These are phyloP conservation scores for Agriotes lineatus DNA, from an alignment of 2,888 invertebrate species.

Conservation along the genomic window DNA sequence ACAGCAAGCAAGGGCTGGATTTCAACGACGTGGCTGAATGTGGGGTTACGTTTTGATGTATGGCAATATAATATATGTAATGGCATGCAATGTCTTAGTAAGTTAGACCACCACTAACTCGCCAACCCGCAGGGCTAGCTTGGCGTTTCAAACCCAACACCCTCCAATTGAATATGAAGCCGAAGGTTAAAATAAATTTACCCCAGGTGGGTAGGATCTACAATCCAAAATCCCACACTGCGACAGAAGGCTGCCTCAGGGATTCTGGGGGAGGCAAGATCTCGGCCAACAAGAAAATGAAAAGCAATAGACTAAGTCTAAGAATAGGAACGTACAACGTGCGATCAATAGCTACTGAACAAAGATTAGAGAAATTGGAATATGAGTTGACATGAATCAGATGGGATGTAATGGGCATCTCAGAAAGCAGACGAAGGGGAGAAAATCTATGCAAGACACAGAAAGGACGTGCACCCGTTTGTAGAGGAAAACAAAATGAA, in stretches of 20 bases:
- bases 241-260: neutral
- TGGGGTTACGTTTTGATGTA: conserved; percentile 9
- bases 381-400: neutral
- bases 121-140: conserved; percentile 6
- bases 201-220: conserved; percentile 8
- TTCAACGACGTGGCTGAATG: too few species aligned
- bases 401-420: conserved; percentile 1
- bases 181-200: neutral
- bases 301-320: neutral
- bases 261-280: conserved; percentile 1
- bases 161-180: neutral
- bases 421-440: neutral
- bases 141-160: neutral
- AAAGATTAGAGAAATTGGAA: conserved; percentile 1
- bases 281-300: neutral
- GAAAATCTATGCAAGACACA: conserved; percentile 2
- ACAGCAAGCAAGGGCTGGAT: too few species aligned
- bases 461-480: neutral
- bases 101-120: conserved; percentile 16
- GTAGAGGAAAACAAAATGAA: neutral
- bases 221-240: conserved; percentile 7
- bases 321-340: conserved; percentile 4
- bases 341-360: neutral
- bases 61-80: neutral
- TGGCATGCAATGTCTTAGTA: conserved; percentile 3